Evolutionary conservation across 2,797 vertebrate genomes (phyloP).

Genomic region (Lutjanus argentimaculatus): DNA sequence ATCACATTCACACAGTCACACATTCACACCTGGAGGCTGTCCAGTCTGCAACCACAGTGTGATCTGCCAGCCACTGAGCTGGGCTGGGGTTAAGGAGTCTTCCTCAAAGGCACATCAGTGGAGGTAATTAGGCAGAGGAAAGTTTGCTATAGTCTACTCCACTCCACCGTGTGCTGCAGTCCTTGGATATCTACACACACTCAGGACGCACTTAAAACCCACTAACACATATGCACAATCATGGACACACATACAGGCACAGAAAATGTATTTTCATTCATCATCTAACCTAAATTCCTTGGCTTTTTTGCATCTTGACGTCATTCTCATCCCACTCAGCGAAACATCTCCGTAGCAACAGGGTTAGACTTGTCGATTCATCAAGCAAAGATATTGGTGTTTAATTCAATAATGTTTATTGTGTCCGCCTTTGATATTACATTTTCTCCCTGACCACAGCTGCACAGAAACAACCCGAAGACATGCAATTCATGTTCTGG

Average conservation of each 20-base stretch:
- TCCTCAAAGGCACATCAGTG: too few species aligned
- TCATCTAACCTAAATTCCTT: not conserved
- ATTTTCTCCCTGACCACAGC: not conserved
- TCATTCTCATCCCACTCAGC: slow-evolving; percentile 7
- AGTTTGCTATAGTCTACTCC: not conserved
- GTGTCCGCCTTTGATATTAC: not conserved
- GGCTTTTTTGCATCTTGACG: slow-evolving; percentile 12
- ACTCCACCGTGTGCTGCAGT: not conserved
- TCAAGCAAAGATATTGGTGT: not conserved
- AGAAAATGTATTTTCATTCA: slow-evolving; percentile 15
- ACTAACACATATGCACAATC: not conserved
- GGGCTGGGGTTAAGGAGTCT: too few species aligned
- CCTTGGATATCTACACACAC: not conserved
- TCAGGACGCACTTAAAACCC: not conserved
- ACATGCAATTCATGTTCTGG: not conserved
- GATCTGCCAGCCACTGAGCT: too few species aligned
- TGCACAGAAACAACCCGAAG: not conserved
- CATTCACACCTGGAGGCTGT: too few species aligned
- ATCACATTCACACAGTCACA: too few species aligned
- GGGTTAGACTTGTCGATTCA: not conserved
- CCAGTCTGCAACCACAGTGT: too few species aligned
- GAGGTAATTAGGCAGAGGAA: too few species aligned
- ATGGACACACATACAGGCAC: not conserved
- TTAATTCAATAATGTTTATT: slow-evolving; percentile 5
- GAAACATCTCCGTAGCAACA: slow-evolving; percentile 33